These are phyloP conservation scores for Agrochola macilenta DNA, from an alignment of 2,888 invertebrate species.

Conservation along the genomic window DNA sequence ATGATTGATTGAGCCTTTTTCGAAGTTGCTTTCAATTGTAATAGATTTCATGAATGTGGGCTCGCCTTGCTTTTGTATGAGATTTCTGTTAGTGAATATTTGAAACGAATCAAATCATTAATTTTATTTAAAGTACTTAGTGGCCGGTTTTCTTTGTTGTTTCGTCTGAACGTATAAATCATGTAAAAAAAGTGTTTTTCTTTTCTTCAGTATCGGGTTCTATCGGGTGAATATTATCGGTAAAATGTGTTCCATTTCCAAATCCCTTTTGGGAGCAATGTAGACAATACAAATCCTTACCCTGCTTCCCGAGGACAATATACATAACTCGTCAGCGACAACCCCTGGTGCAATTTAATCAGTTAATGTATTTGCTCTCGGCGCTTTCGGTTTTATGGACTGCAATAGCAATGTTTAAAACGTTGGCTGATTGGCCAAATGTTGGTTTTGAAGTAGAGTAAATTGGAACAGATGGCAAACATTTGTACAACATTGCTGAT, in stretches of 20 bases:
- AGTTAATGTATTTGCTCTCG: conserved; percentile 83
- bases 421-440: conserved; percentile 53
- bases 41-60: conserved; percentile 79
- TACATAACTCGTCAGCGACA: conserved; percentile 73
- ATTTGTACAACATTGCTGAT: conserved; percentile 33
- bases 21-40: conserved; percentile 77
- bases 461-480: conserved; percentile 53
- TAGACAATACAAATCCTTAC: conserved; percentile 69
- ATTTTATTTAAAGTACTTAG: conserved; percentile 53
- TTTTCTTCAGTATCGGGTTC: conserved; percentile 32
- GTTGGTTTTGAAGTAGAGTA: conserved; percentile 51
- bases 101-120: conserved; percentile 61
- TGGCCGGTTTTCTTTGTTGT: conserved; percentile 32
- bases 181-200: conserved; percentile 9
- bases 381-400: conserved; percentile 80
- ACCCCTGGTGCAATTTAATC: conserved; percentile 83
- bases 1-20: conserved; percentile 86
- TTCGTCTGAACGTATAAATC: conserved; percentile 17
- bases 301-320: conserved; percentile 70
- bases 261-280: conserved; percentile 65
- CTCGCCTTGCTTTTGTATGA: conserved; percentile 67
- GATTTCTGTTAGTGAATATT: conserved; percentile 66
- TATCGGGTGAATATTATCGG: conserved; percentile 64
- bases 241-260: conserved; percentile 64
- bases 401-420: conserved; percentile 76